A percentile compares a stretch with the other conserved stretches of the same genome.
These are phyloP conservation scores for Bombus huntii DNA, from an alignment of 1,140 invertebrate species.

Conservation along the genomic window DNA sequence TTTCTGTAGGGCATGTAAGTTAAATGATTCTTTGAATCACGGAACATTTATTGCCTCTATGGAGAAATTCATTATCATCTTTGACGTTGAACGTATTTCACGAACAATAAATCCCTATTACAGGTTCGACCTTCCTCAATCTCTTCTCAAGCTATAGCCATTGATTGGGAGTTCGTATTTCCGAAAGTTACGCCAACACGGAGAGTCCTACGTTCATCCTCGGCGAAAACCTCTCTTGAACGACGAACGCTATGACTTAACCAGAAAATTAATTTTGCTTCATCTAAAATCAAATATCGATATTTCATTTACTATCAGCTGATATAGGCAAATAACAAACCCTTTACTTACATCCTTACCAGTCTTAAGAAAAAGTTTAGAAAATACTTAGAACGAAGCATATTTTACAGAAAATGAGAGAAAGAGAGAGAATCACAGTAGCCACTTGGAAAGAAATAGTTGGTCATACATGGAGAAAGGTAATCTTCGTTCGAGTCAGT, in stretches of 20 bases:
- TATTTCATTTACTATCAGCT: not conserved
- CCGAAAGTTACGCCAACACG: not conserved
- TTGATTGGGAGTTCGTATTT: not conserved
- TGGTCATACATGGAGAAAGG: not conserved
- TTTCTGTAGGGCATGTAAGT: not conserved
- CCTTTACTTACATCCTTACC: too few species aligned
- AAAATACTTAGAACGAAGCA: not conserved
- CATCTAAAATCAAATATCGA: not conserved
- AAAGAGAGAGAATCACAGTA: too few species aligned
- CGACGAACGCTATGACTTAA: too few species aligned
- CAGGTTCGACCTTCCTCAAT: not conserved
- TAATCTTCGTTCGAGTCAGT: not conserved
- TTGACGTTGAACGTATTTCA: conserved; percentile 27
- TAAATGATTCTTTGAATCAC: not conserved
- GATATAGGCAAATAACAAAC: not conserved
- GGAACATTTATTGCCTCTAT: conserved; percentile 1
- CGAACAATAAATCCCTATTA: conserved; percentile 49
- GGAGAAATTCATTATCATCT: conserved; percentile 22
- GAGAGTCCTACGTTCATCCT: not conserved
- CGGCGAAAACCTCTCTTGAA: not conserved
- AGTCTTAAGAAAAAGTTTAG: not conserved
- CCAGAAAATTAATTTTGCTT: not conserved
- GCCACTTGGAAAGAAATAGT: not conserved
- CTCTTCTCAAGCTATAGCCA: not conserved
- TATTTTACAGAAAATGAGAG: not conserved